Conservation (phyloP, 2,888 invertebrate genomes). For the Cerceris rybyensis region DNA sequence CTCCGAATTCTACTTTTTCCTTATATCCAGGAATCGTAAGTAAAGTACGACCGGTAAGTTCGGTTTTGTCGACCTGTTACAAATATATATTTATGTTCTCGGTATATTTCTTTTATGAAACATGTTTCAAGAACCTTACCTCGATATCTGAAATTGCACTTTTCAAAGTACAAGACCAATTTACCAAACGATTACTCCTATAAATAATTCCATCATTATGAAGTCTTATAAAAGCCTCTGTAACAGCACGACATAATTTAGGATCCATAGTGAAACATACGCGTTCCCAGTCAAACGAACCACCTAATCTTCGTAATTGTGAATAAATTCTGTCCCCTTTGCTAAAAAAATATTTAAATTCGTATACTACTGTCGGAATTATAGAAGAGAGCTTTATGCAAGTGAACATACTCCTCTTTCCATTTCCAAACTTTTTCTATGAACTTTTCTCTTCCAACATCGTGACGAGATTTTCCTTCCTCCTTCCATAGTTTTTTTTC, state of each 20-base stretch:
- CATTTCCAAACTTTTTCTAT: conserved; percentile 97
- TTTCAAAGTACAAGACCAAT: conserved; percentile 98
- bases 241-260: conserved; percentile 92
- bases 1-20: conserved; percentile 96
- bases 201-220: conserved; percentile 95
- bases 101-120: not conserved
- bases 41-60: conserved; percentile 92
- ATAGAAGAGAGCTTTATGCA: not conserved
- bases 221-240: conserved; percentile 95
- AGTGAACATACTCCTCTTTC: conserved; percentile 89
- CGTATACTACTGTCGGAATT: not conserved
- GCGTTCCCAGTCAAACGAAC: conserved; percentile 97
- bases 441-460: conserved; percentile 97
- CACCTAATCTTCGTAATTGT: conserved; percentile 94
- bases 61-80: conserved; percentile 92
- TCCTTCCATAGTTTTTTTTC: conserved; percentile 97
- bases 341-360: conserved; percentile 75
- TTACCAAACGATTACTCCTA: conserved; percentile 96
- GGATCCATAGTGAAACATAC: conserved; percentile 99
- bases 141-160: conserved; percentile 99
- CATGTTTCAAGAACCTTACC: conserved; percentile 81
- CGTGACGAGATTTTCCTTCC: conserved; percentile 92
- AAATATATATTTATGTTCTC: conserved; percentile 15
- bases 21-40: conserved; percentile 95
- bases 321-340: conserved; percentile 89